Conservation (phyloP, 2,113 vertebrate species). For the Mus musculus region GRCm39 chr13:34485501-34486000, state of each 20-base stretch:
- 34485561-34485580: not conserved
- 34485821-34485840: not conserved
- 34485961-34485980: not conserved
- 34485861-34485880: not conserved
- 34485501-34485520: not conserved
- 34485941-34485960: too few relatives aligned
- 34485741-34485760: not conserved
- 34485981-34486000: not conserved
- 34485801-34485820: not conserved
- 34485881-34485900: rapidly evolving
- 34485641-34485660: not conserved
- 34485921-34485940: rapidly evolving
- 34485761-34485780: too few relatives aligned
- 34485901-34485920: not conserved
- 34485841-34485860: not conserved
- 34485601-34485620: not conserved
- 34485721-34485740: not conserved
- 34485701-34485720: too few relatives aligned
- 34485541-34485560: not conserved
- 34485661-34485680: not conserved
- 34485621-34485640: not conserved
- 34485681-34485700: not conserved
- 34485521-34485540: not conserved
- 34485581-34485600: not conserved
- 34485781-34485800: not conserved